These are phyloP conservation scores for Agonopterix heracliana DNA, from an alignment of 2,888 invertebrate genomes.

Conservation along the genomic window DNA sequence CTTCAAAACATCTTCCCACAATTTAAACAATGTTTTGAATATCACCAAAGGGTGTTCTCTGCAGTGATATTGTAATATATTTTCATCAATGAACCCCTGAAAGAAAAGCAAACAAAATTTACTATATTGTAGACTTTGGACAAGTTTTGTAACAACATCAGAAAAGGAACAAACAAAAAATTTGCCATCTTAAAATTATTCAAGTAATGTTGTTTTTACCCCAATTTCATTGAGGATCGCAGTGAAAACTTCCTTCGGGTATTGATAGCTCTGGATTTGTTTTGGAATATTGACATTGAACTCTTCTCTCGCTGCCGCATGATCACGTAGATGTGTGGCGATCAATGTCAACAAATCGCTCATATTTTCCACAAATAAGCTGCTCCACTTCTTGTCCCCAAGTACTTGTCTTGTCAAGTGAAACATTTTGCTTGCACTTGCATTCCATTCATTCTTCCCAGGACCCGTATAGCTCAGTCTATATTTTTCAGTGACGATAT, in stretches of 20 bases:
- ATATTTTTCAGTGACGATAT: constrained; percentile 52
- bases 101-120: constrained; percentile 10
- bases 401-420: constrained; percentile 43
- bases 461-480: constrained; percentile 28
- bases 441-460: constrained; percentile 15
- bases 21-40: constrained; percentile 67
- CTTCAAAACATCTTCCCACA: constrained; percentile 65
- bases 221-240: constrained; percentile 63
- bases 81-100: constrained; percentile 48
- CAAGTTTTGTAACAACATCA: no score
- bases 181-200: no score
- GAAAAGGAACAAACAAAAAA: no score
- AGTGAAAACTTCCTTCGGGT: constrained; percentile 47
- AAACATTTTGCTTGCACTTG: constrained; percentile 34
- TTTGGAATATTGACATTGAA: constrained; percentile 40
- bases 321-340: constrained; percentile 50
- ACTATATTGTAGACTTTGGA: no score
- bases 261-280: constrained; percentile 49
- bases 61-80: constrained; percentile 54
- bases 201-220: constrained; percentile 25
- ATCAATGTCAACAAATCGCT: constrained; percentile 46
- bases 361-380: constrained; percentile 58
- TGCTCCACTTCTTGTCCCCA: constrained; percentile 47
- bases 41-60: constrained; percentile 64
- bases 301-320: constrained; percentile 35